These are phyloP conservation scores for Piprites chloris DNA, from an alignment of 2,113 vertebrate species.

Conservation along the genomic window DNA sequence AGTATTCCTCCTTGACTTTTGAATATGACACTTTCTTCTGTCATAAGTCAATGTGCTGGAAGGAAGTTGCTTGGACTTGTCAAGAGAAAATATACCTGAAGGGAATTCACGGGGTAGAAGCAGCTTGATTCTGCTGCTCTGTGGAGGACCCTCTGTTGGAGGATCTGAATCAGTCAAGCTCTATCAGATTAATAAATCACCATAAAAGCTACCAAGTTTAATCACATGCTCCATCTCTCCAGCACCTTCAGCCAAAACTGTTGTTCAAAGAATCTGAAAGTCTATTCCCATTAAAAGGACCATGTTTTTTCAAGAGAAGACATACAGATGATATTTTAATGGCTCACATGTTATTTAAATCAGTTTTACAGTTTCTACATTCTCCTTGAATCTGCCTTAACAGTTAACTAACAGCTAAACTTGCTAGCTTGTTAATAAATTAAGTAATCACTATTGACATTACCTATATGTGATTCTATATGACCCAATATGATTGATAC, in stretches of 20 bases:
- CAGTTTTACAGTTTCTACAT: not conserved
- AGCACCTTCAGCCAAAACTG: not conserved
- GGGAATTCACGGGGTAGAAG: not conserved
- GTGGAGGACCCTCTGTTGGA: no score
- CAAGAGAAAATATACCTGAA: not conserved
- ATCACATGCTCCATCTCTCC: not conserved
- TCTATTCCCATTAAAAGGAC: not conserved
- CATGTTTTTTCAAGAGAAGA: not conserved
- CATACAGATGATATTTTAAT: not conserved
- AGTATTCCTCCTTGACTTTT: not conserved
- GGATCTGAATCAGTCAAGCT: not conserved
- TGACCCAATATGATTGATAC: accelerated
- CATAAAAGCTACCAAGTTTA: not conserved
- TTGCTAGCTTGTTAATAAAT: not conserved
- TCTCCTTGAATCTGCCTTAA: not conserved
- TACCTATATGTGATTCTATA: not conserved
- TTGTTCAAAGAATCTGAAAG: not conserved
- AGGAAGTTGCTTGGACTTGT: not conserved
- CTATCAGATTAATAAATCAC: not conserved
- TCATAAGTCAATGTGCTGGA: not conserved
- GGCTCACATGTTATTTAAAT: not conserved
- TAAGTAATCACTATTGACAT: not conserved
- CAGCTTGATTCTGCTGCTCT: no score
- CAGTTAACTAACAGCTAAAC: not conserved
- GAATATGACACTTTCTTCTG: not conserved